Base-by-base conservation (phyloP, 2,888 invertebrate genomes). In the Gandaritis pyraliata region DNA sequence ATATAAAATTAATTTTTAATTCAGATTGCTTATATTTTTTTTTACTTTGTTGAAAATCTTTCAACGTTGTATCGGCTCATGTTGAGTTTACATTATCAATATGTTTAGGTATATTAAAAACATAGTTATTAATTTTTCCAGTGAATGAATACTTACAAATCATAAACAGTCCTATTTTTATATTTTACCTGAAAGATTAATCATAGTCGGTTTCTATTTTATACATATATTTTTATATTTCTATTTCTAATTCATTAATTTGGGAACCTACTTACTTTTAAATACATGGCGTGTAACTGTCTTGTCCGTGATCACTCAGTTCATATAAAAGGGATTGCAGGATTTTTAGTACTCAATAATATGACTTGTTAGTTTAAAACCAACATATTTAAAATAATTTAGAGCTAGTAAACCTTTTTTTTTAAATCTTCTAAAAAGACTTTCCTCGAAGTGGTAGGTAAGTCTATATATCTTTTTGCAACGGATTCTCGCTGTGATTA, bases 1-100 rank as follows among this genome's bases (percentile, higher is more conserved):
- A 43, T 16, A 43, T 43, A 8, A 8, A 43, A 16, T 16, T 41
- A 16, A 43, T 10, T 16, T 43, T 43, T 43, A 41, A 41, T 41
- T 16, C 16, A 43, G 43, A 43, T 13, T 41, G 15, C 41, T 15
- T 38, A 38, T 38, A 38, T 38, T 43, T 68, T 38, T 43, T 68
- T 53, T 66, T 65, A 62, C 43, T 51, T 68, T 69, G 87, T 88
- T 87, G 88, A 81, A 82, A 69, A 11, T 53, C 70, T 59, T 84
- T 86, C 85, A 75, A 89, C 86, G 70, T 79, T 47, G 49, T 72
- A 70, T 74, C 80, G 87, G 65, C 89, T 90, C 89, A 90, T 87
- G 85, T 90, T 90, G 90, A 90, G 90, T 83, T 79, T 72, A 71
- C 73, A 62, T 75, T 73, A 71, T 74, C 72, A 71, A 75, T 74